These are phyloP conservation scores for Pogona vitticeps DNA, from an alignment of 2,113 vertebrate species.

Conservation along the genomic window DNA sequence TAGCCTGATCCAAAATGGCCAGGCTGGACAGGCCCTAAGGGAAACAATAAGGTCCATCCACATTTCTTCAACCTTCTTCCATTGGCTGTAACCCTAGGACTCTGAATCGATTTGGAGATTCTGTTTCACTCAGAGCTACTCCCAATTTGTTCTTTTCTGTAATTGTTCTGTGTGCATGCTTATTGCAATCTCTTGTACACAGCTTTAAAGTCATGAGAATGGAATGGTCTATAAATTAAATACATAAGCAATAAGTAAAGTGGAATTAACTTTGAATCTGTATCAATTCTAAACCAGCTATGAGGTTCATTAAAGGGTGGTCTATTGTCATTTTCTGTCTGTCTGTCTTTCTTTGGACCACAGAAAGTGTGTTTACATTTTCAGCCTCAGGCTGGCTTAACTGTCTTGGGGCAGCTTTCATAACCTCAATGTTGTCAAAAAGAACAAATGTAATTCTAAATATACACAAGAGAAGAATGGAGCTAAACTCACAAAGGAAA, in stretches of 20 bases:
- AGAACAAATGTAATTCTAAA: not conserved
- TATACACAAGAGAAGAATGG: not conserved
- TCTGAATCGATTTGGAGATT: not conserved
- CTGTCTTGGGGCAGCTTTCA: too few species aligned
- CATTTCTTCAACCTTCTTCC: too few species aligned
- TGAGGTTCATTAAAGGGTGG: not conserved
- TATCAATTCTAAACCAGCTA: not conserved
- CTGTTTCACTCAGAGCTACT: not conserved
- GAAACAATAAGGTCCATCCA: not conserved
- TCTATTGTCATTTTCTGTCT: not conserved
- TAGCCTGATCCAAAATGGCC: too few species aligned
- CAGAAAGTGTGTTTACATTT: not conserved
- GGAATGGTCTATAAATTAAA: not conserved
- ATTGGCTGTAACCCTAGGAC: too few species aligned
- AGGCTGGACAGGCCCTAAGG: too few species aligned
- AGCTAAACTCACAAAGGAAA: not conserved
- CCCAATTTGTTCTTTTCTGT: not conserved
- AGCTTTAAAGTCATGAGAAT: too few species aligned
- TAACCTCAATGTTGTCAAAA: too few species aligned
- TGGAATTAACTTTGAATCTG: not conserved
- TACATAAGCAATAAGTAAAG: not conserved
- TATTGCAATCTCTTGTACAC: not conserved
- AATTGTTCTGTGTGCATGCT: not conserved
- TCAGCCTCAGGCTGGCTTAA: too few species aligned
- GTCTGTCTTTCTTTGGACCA: too few species aligned